Evolutionary conservation across 2,888 invertebrate genomes (phyloP).

Genomic region (Cerastoderma edule): DNA sequence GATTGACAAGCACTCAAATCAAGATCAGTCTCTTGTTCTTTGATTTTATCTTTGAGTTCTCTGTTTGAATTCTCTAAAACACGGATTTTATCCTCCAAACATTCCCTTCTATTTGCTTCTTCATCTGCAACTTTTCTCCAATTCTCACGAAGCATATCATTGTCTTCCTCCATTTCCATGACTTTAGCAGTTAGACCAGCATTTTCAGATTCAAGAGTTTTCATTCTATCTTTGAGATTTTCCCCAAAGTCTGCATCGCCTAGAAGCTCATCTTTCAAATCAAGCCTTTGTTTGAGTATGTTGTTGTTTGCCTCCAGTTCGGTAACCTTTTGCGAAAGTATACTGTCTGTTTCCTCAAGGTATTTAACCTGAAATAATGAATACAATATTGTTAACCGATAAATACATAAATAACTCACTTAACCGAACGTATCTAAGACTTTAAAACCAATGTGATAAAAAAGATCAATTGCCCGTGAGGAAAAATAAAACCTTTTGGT

Average conservation of each 20-base stretch:
- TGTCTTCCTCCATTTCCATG: conserved; percentile 77
- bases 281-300: conserved; percentile 70
- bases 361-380: conserved; percentile 70
- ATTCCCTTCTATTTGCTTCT: conserved; percentile 72
- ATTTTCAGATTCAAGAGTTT: conserved; percentile 69
- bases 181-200: conserved; percentile 66
- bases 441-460: no score
- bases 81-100: conserved; percentile 74
- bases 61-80: conserved; percentile 69
- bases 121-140: conserved; percentile 78
- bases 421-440: no score
- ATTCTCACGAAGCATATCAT: conserved; percentile 73
- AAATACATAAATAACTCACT: no score
- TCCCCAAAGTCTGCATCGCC: conserved; percentile 64
- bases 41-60: conserved; percentile 73
- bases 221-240: conserved; percentile 69
- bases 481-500: no score
- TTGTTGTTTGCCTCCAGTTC: conserved; percentile 73
- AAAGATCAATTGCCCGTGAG: no score
- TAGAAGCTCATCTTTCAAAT: conserved; percentile 66
- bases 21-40: conserved; percentile 70
- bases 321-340: conserved; percentile 68
- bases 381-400: no score
- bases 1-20: conserved; percentile 67
- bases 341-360: conserved; percentile 72